These are phyloP conservation scores for Gisinianus flammeolus DNA, from an alignment of 2,888 invertebrate species.

Conservation along the genomic window DNA sequence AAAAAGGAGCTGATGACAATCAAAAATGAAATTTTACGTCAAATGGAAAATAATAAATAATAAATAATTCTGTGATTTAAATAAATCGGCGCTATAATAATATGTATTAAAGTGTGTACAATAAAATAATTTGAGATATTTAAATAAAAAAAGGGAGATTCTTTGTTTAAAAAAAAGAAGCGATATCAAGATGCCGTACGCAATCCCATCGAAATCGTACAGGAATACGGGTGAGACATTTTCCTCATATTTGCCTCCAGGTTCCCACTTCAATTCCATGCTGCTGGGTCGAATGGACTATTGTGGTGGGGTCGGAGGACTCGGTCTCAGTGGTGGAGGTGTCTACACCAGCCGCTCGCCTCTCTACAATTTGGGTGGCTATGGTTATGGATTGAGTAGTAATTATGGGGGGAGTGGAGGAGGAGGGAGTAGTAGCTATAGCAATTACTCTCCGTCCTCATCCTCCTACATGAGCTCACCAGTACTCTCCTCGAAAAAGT, in stretches of 20 bases:
- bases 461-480: constrained; percentile 40
- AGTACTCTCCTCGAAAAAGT: constrained; percentile 32
- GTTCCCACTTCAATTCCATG: constrained; percentile 29
- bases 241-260: constrained; percentile 29
- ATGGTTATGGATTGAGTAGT: constrained; percentile 9
- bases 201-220: constrained; percentile 15
- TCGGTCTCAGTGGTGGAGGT: neutral
- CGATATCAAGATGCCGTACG: constrained; percentile 8
- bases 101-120: neutral
- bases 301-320: neutral
- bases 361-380: constrained; percentile 32
- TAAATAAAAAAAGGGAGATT: neutral
- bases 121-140: neutral
- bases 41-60: neutral
- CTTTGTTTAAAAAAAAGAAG: neutral
- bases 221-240: neutral
- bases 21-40: neutral
- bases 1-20: no score
- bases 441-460: constrained; percentile 32
- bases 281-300: constrained; percentile 41
- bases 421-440: constrained; percentile 22
- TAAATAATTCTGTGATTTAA: neutral
- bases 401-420: constrained; percentile 37
- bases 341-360: constrained; percentile 20
- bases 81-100: no score